Base-by-base conservation (phyloP, 2,113 vertebrate species). In the Myanophis thanlyinensis region DNA sequence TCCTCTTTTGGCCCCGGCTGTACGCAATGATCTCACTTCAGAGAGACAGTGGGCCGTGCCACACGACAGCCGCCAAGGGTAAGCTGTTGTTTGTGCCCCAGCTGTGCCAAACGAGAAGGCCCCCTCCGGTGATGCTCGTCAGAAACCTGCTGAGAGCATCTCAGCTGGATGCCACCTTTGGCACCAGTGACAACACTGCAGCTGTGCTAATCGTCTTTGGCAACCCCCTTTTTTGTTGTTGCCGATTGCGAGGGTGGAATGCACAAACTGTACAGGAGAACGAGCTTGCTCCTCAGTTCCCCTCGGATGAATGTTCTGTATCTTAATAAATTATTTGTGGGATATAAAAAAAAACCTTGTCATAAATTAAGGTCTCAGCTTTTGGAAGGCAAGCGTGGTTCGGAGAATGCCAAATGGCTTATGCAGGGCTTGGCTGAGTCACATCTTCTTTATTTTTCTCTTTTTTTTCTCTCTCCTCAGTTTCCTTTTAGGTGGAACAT, bases 291-390 rank as follows among this genome's bases (percentile, higher is more conserved):
- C 96, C 96, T 95, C 93, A 96, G 95, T 80, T 96, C 93, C 91
- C 84, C 0, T 4, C 46, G 91, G 93, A 93, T 95, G 94, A 95
- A 96, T 96, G 94, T 96, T 97, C 95, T 93, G 54, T 89, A 94
- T 92, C 91, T 96, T 96, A 91, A 97, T 97, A 97, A 97, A 96
- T 96, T 97, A 96, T 96, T 93, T 96, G 89, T 94, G 92, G 86
- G 91, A 94, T 95, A 89, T 95, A 91, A 94, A 49, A 51, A 51
- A 51, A 62, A 95, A 95, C 46, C 93, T 89, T 88, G 93, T 88
- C 85, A 93, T 94, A 93, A 96, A 94, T 96, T 95, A 90, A 96
- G 46, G 92, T 27, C 6, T 80, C 89, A 92, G 47, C 87, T 95
- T 52, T 1, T 5, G 93, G 94, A 56, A 59, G n/a, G 87, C 93